Percentiles rank a stretch among this genome's conserved stretches.
These are phyloP conservation scores for Anthopleura sola DNA, from an alignment of 64 coral and sea anemone genomes.

Conservation along the genomic window DNA sequence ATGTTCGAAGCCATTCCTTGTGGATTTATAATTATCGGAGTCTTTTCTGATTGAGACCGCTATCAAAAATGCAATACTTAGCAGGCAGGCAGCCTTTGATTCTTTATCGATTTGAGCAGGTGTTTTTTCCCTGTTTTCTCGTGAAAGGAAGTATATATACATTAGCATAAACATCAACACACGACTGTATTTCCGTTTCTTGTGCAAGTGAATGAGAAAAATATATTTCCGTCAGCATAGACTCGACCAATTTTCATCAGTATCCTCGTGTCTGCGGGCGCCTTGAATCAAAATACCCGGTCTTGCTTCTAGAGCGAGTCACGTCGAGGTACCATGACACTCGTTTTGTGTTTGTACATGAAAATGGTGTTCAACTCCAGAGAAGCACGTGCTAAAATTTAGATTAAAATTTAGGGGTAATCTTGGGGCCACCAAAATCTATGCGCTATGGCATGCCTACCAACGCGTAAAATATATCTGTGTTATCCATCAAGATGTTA, in stretches of 20 bases:
- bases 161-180: conserved; percentile 10
- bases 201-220: background rate
- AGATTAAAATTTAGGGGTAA: background rate
- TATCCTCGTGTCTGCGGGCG: too few relatives aligned
- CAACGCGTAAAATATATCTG: background rate
- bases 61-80: conserved; percentile 1
- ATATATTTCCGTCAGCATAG: background rate
- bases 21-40: background rate
- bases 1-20: background rate
- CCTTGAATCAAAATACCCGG: background rate
- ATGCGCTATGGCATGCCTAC: background rate
- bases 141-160: background rate
- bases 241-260: too few relatives aligned
- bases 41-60: background rate
- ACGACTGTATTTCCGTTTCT: background rate
- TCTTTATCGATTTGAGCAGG: background rate
- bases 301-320: background rate
- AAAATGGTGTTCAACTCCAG: background rate
- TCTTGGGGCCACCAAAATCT: background rate
- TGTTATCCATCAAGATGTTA: background rate
- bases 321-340: background rate
- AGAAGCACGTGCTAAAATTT: background rate
- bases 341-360: background rate
- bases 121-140: background rate
- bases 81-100: background rate